Evolutionary conservation across 2,797 vertebrate genomes (phyloP), one percentile per base, ranked within the genome.

Genomic region (Manis crassicaudata): DNA sequence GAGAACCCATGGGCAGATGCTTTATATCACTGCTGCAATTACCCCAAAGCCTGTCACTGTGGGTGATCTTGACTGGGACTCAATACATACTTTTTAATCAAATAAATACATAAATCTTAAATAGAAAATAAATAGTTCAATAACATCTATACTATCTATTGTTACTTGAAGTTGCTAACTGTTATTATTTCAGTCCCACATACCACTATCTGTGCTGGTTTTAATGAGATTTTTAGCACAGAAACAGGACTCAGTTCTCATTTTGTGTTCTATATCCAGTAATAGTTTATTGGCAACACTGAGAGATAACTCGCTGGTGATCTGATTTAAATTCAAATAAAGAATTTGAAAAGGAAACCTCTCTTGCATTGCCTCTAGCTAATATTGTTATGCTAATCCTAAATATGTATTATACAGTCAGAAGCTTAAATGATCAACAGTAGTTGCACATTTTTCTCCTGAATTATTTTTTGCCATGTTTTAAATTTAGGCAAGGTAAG

Each of bases 271-370:
- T 76, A 11, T 88, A 11, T 82, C 79, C 46, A 85, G 72, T 95
- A 93, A 85, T 54, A 81, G 46, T 82, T 72, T 84, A 35, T 67
- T 52, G 5, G 27, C 73, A 87, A 90, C 70, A 32, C 23, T 84
- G 50, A 95, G 54, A 67, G 29, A 50, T 87, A 95, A 56, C 65
- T 68, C 68, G 84, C 3, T 79, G 16, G 70, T 87, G 43, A 95
- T 93, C 32, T 95, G 65, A 96, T 95, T 97, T 96, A 82, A 93
- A 94, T 96, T 94, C 72, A 95, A 96, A 92, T 96, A 90, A 90
- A 82, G 72, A 23, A 62, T 25, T 94, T 96, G 63, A 96, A 95
- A 87, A 85, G 16, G 60, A 95, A 92, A 94, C 83, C 52, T 65
- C 25, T 82, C 56, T 84, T 84, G 29, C 60, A 43, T 94, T 96